Evolutionary conservation across 2,888 invertebrate species (phyloP), one percentile per base, ranked within the genome.

Genomic region (Cremastobaeus sp.): DNA sequence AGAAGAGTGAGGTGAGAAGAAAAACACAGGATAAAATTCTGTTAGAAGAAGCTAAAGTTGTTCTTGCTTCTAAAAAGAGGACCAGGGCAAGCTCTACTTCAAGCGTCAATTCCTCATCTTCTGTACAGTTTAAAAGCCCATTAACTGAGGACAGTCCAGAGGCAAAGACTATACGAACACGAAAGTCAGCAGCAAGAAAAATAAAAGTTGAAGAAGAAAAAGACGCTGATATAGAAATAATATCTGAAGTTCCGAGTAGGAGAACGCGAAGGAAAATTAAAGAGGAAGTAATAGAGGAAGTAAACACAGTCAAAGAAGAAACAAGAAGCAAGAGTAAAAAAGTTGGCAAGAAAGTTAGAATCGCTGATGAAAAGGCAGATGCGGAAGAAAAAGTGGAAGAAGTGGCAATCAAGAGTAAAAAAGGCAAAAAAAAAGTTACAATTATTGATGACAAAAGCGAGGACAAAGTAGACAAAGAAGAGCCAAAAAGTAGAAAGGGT

Each of bases 111-210:
- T 62, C 64, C 21, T 4, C 17, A 20, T 41, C 11, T 2, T 34
- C 47, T n/a, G 14, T 9, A 1, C 62, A 55, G 20, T 50, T 50
- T 11, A 71, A 65, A 18, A 39, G 48, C 39, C 59, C 59, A 17
- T 54, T 35, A 47, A 34, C 18, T 0, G 43, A 55, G 39, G 17
- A 55, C n/a, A n/a, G n/a, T n/a, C n/a, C n/a, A n/a, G n/a, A n/a
- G n/a, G n/a, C n/a, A n/a, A n/a, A n/a, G n/a, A n/a, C n/a, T n/a
- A n/a, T n/a, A n/a, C n/a, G n/a, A n/a, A n/a, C n/a, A n/a, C n/a
- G n/a, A n/a, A n/a, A n/a, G n/a, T n/a, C n/a, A n/a, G n/a, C n/a
- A n/a, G n/a, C n/a, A n/a, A n/a, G n/a, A n/a, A n/a, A n/a, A n/a
- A n/a, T n/a, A n/a, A n/a, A n/a, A n/a, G n/a, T n/a, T n/a, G n/a